Conservation (phyloP, 2,113 vertebrate species). For the Cyanoramphus novaezelandiae region DNA sequence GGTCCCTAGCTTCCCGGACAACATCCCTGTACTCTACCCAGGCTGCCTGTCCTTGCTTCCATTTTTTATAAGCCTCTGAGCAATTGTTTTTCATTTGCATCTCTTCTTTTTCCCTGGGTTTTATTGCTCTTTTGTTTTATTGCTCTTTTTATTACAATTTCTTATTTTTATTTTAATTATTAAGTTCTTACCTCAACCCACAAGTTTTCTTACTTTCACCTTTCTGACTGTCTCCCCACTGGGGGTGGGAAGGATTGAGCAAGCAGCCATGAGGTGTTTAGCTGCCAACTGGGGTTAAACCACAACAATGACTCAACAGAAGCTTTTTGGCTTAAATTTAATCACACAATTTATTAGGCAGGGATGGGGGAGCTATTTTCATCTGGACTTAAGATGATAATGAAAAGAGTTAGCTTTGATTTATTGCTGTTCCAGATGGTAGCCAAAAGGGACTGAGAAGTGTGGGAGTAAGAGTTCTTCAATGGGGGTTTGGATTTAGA, state of each 20-base stretch:
- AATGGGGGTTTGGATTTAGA: background rate
- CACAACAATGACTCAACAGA: background rate
- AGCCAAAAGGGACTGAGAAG: background rate
- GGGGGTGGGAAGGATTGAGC: background rate
- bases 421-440: constrained; percentile 28
- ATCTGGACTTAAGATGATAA: background rate
- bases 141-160: background rate
- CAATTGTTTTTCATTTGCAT: background rate
- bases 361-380: background rate
- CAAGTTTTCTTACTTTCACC: background rate
- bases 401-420: background rate
- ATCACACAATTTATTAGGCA: background rate
- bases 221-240: background rate
- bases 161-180: background rate
- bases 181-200: background rate
- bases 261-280: background rate
- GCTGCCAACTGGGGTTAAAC: background rate
- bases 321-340: background rate
- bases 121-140: background rate
- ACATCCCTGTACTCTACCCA: too few relatives aligned
- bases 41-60: too few relatives aligned
- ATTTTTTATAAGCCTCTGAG: too few relatives aligned
- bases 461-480: background rate
- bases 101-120: background rate
- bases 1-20: too few relatives aligned